Percentiles rank a stretch among this genome's conserved stretches.
phyloP scores from a whole-genome alignment of 2,113 vertebrate genomes.

The Scopus umbretta region DNA sequence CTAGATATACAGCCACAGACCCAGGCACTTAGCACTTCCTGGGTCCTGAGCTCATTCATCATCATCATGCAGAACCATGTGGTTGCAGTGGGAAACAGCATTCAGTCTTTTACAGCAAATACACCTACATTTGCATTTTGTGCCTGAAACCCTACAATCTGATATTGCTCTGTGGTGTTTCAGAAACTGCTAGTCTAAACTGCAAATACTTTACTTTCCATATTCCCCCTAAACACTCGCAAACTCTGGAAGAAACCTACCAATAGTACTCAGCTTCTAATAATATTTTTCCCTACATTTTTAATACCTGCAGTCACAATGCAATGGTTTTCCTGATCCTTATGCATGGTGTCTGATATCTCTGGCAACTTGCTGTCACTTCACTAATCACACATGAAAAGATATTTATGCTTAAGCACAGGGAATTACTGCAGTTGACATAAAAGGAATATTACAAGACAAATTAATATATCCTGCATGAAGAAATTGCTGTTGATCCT shows the following conservation, averaged over 20 bases:
- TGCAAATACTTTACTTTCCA: background rate
- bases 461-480: constrained; percentile 63
- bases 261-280: background rate
- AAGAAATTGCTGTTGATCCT: constrained; percentile 15
- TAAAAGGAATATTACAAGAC: constrained; percentile 56
- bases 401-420: constrained; percentile 51
- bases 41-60: background rate
- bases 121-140: background rate
- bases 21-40: background rate
- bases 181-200: background rate
- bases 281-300: constrained; percentile 6
- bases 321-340: constrained; percentile 41
- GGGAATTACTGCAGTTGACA: constrained; percentile 56
- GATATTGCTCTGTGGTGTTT: background rate
- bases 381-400: constrained; percentile 33
- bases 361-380: constrained; percentile 64
- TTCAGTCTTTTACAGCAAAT: background rate
- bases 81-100: background rate
- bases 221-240: background rate
- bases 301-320: constrained; percentile 41
- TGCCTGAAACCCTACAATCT: background rate
- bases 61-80: background rate
- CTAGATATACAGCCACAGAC: background rate
- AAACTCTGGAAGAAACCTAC: background rate
- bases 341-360: constrained; percentile 3